A percentile compares a stretch with the other conserved stretches of the same genome.
These are phyloP conservation scores for Poeciliopsis paucimaculata DNA, from an alignment of 2,797 vertebrate species.

Conservation along the genomic window DNA sequence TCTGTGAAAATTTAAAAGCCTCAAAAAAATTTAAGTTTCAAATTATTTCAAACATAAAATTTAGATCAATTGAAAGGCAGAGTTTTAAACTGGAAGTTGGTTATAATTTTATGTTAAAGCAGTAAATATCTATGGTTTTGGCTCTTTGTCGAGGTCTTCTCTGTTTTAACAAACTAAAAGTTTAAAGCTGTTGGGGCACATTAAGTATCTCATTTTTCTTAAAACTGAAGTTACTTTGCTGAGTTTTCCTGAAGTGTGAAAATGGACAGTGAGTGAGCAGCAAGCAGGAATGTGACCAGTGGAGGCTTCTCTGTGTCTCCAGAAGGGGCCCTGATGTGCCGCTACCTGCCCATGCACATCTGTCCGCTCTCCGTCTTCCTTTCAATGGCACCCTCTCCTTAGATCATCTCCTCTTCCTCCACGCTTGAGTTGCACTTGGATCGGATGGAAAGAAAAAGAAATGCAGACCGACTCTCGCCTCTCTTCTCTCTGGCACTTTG, in stretches of 20 bases:
- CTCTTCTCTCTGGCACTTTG: slow-evolving; percentile 81
- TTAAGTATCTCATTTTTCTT: neutral
- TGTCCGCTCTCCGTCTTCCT: slow-evolving; percentile 81
- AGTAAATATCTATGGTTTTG: neutral
- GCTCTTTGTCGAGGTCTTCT: neutral
- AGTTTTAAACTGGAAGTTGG: neutral
- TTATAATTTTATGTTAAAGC: neutral
- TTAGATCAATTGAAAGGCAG: neutral
- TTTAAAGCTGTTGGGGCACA: neutral
- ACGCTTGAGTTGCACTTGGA: slow-evolving; percentile 84
- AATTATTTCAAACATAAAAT: neutral
- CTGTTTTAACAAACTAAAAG: neutral
- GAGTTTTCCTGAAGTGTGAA: slow-evolving; percentile 19
- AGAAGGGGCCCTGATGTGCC: slow-evolving; percentile 76
- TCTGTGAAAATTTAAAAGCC: neutral
- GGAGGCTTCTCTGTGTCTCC: slow-evolving; percentile 48
- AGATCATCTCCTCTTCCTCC: slow-evolving; percentile 86
- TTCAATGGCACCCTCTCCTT: slow-evolving; percentile 81
- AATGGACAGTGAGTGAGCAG: slow-evolving; percentile 59
- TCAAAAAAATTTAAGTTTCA: neutral
- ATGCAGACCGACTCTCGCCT: slow-evolving; percentile 78
- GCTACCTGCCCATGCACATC: slow-evolving; percentile 86
- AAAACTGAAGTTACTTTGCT: neutral
- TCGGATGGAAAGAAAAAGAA: slow-evolving; percentile 65
- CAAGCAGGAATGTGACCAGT: slow-evolving; percentile 68